Conservation (phyloP, 2,888 invertebrate species). For the Neoscelio sp. region DNA sequence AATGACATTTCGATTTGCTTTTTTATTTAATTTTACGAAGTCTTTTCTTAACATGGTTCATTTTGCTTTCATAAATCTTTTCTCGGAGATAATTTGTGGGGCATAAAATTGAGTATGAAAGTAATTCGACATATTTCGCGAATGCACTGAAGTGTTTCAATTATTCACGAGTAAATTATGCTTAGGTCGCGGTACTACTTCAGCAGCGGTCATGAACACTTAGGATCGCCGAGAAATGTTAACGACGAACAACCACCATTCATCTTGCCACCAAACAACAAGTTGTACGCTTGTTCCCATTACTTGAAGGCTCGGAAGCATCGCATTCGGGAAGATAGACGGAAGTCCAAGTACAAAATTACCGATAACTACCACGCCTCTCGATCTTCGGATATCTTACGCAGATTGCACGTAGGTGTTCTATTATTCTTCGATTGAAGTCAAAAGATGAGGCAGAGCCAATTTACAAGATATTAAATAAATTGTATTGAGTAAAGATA, state of each 20-base stretch:
- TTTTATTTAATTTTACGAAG: no score
- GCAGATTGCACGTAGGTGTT: slow-evolving; percentile 84
- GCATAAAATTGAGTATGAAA: slow-evolving; percentile 33
- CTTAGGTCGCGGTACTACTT: slow-evolving; percentile 76
- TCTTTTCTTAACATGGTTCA: no score
- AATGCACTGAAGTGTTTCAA: slow-evolving; percentile 52
- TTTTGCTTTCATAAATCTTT: no score
- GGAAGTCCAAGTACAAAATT: slow-evolving; percentile 75
- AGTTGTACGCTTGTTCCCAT: slow-evolving; percentile 82
- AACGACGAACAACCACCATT: slow-evolving; percentile 83
- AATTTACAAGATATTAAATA: not conserved
- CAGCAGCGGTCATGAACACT: slow-evolving; percentile 74
- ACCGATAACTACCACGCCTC: slow-evolving; percentile 57
- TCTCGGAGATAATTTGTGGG: slow-evolving; percentile 26
- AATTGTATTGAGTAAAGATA: not conserved
- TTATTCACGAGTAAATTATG: slow-evolving; percentile 54
- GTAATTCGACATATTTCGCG: slow-evolving; percentile 51
- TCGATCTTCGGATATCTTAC: slow-evolving; percentile 82
- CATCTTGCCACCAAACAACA: slow-evolving; percentile 81
- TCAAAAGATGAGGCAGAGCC: slow-evolving; percentile 7
- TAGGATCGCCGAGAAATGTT: slow-evolving; percentile 76
- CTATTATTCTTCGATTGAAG: slow-evolving; percentile 32
- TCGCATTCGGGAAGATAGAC: slow-evolving; percentile 75
- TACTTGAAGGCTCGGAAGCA: slow-evolving; percentile 81
- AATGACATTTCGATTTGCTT: no score